A percentile compares a stretch with the other conserved stretches of the same genome.
phyloP scores from a whole-genome alignment of 2,113 vertebrate genomes.

The Pterocles burchelli region DNA sequence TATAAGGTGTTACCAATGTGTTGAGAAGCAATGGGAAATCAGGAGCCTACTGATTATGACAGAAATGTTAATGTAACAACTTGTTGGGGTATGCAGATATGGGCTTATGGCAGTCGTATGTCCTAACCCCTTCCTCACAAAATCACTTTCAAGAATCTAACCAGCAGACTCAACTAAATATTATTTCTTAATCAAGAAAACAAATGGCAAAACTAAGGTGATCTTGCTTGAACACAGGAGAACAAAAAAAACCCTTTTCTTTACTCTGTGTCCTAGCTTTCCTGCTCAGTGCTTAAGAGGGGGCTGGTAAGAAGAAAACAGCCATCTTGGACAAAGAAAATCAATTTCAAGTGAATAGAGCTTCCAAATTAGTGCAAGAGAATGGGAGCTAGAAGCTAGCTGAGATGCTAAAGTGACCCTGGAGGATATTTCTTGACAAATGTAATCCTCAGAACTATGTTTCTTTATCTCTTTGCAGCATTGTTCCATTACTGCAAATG shows the following conservation, averaged over 20 bases:
- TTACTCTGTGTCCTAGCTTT: background rate
- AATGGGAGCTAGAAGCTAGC: background rate
- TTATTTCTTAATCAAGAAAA: background rate
- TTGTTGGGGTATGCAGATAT: background rate
- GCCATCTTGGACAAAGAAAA: background rate
- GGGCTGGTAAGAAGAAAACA: background rate
- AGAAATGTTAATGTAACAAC: background rate
- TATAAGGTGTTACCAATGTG: background rate
- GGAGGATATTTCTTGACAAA: background rate
- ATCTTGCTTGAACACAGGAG: background rate
- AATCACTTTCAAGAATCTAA: background rate
- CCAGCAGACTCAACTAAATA: background rate
- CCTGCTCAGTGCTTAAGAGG: background rate
- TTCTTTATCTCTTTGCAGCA: background rate
- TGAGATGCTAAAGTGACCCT: background rate
- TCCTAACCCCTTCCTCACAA: background rate
- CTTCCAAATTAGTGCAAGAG: background rate
- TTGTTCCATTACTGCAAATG: background rate
- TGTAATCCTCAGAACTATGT: background rate
- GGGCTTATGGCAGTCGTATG: fast-evolving
- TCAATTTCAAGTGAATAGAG: background rate
- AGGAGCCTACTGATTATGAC: fast-evolving
- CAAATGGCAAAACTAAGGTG: background rate
- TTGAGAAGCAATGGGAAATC: background rate
- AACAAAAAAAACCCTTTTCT: background rate